Base-by-base conservation (phyloP, 2,888 invertebrate species). In the Yponomeuta malinellus region DNA sequence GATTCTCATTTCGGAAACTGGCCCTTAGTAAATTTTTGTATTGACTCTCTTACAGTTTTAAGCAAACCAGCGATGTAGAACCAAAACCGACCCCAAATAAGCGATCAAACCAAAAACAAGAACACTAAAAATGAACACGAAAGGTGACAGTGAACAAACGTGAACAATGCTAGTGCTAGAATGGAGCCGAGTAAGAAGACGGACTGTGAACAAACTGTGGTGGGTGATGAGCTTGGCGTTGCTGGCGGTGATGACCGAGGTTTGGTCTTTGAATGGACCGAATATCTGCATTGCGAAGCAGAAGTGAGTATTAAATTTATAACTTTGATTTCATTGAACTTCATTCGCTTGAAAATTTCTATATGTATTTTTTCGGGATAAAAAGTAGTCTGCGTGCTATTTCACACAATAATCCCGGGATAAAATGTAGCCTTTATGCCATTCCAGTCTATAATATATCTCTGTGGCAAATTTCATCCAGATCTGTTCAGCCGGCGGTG, bases 231-330 rank as follows among this genome's bases (percentile, higher is more conserved):
- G 69, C 12, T 5, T 63, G 72, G 74, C 81, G 73, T 74, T 83
- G 72, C 68, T 76, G 74, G 74, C 76, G 52, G 72, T 81, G 72
- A 73, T 82, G 72, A 74, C 81, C 71, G 83, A 84, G 70, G 85
- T 84, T 72, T 74, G 78, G 48, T 77, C 83, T 52, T 78, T 92
- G 52, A 88, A 84, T 63, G 93, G 92, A n/a, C 83, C 88, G 70
- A 90, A 92, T 74, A 92, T 93, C 48, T 93, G 93, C 84, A 87
- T 87, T 84, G 91, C 91, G 73, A 85, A 92, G 74, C 92, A 92
- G 75, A 92, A 93, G 93, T 92, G 80, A 90, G 90, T 87, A 48
- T 52, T 5, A 23, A 23, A 23, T 23, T 23, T 23, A 23, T 23
- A 23, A 23, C 23, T 23, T 23, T 23, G 23, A 23, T 23, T 23